Percentiles rank a stretch among this genome's conserved stretches.
Evolutionary conservation across 2,888 invertebrate genomes (phyloP).

Genomic region (Scrobipalpa atriplicella): DNA sequence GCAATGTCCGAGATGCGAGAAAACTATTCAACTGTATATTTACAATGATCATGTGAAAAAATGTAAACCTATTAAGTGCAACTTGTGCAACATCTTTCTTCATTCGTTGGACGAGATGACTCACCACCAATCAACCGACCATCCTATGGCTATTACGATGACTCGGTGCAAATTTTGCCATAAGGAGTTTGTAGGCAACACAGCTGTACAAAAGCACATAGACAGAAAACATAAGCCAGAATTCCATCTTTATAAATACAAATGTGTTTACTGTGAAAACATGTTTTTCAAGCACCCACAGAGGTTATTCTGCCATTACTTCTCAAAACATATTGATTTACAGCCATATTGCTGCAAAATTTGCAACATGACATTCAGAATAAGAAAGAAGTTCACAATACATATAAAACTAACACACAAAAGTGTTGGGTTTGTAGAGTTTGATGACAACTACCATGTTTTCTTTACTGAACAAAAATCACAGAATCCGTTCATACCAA

Average conservation of each 20-base stretch:
- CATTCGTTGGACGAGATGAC: constrained; percentile 49
- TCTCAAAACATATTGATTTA: constrained; percentile 56
- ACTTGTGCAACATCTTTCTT: constrained; percentile 50
- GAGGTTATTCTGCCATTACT: constrained; percentile 65
- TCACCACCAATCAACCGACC: constrained; percentile 50
- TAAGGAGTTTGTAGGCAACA: constrained; percentile 56
- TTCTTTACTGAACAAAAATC: constrained; percentile 64
- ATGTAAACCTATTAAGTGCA: constrained; percentile 57
- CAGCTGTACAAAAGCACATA: constrained; percentile 58
- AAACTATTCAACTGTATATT: constrained; percentile 32
- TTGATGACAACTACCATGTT: constrained; percentile 67
- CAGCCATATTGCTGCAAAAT: constrained; percentile 66
- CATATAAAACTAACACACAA: constrained; percentile 69
- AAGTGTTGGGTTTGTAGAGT: constrained; percentile 65
- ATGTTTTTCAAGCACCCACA: constrained; percentile 64
- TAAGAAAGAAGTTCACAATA: constrained; percentile 63
- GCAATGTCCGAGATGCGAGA: constrained; percentile 49
- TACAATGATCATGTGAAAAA: constrained; percentile 43
- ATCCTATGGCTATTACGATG: constrained; percentile 51
- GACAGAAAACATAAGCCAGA: constrained; percentile 50
- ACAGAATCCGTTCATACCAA: constrained; percentile 51
- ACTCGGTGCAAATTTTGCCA: constrained; percentile 57
- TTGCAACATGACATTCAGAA: constrained; percentile 57
- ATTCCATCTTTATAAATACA: constrained; percentile 64
- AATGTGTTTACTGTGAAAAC: constrained; percentile 55